phyloP scores from a whole-genome alignment of 2,888 invertebrate species.

The Alsophila aescularia region DNA sequence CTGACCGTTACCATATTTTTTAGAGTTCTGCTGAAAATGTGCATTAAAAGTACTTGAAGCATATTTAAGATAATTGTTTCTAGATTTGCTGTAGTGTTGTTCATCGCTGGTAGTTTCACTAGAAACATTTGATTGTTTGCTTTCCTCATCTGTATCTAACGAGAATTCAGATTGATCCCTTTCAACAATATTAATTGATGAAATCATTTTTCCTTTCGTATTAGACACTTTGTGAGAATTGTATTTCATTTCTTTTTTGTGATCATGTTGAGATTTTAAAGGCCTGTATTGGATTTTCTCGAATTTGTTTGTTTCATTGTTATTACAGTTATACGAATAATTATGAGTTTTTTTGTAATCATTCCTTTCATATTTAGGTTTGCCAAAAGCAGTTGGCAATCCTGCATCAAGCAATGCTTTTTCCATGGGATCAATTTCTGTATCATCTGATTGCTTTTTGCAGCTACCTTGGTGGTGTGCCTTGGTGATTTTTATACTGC shows the following conservation, averaged over 20 bases:
- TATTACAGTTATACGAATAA: not conserved
- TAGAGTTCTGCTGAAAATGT: not conserved
- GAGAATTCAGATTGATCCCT: not conserved
- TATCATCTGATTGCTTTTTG: not conserved
- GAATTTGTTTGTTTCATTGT: not conserved
- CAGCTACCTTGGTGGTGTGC: no score
- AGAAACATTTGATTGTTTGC: not conserved
- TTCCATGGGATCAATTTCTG: constrained; percentile 11
- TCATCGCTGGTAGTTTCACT: not conserved
- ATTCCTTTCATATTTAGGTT: constrained; percentile 11
- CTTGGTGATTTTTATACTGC: no score
- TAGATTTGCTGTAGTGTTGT: not conserved
- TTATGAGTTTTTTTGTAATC: constrained; percentile 1
- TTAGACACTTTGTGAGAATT: not conserved
- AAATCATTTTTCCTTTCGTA: not conserved
- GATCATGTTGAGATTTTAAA: not conserved
- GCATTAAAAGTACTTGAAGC: constrained; percentile 1
- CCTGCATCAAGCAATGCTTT: constrained; percentile 46
- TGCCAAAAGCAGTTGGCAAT: constrained; percentile 46
- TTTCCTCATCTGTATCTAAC: constrained; percentile 3
- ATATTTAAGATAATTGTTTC: not conserved
- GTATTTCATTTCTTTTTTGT: not conserved
- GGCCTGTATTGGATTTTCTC: not conserved
- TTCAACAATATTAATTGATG: not conserved
- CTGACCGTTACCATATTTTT: constrained; percentile 11